A percentile compares a stretch with the other conserved stretches of the same genome.
These are phyloP conservation scores for Sogatella furcifera DNA, from an alignment of 1,140 invertebrate species.

Conservation along the genomic window DNA sequence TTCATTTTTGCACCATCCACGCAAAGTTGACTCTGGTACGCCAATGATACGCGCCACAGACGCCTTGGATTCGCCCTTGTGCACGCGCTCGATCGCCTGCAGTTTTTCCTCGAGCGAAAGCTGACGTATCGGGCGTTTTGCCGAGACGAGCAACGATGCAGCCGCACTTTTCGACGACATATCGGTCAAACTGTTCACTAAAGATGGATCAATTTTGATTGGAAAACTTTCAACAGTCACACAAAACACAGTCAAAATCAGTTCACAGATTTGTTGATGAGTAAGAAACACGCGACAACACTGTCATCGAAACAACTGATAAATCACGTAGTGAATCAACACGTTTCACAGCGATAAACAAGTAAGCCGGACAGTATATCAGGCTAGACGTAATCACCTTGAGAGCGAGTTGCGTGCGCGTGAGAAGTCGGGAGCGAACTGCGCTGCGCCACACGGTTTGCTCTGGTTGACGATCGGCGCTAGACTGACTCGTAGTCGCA, in stretches of 20 bases:
- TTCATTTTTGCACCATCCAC: conserved; percentile 77
- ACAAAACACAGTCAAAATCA: no score
- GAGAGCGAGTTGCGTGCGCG: no score
- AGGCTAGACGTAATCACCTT: no score
- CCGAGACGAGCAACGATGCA: background rate
- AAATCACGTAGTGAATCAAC: no score
- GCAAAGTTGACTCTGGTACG: conserved; percentile 67
- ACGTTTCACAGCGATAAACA: no score
- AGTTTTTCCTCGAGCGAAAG: conserved; percentile 64
- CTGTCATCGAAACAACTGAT: no score
- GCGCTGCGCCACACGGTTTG: conserved; percentile 14
- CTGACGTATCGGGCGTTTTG: conserved; percentile 35
- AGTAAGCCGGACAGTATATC: no score
- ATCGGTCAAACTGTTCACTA: background rate
- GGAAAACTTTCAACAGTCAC: no score
- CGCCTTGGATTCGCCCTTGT: conserved; percentile 70
- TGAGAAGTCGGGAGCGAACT: background rate
- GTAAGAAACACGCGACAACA: no score
- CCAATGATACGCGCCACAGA: conserved; percentile 70
- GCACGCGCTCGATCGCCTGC: conserved; percentile 63
- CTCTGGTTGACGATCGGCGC: conserved; percentile 9
- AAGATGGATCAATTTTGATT: no score
- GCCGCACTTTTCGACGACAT: background rate
- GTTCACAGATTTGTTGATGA: no score
- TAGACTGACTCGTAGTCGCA: background rate